Evolutionary conservation across 2,888 invertebrate genomes (phyloP).

Genomic region (Erebia ligea): DNA sequence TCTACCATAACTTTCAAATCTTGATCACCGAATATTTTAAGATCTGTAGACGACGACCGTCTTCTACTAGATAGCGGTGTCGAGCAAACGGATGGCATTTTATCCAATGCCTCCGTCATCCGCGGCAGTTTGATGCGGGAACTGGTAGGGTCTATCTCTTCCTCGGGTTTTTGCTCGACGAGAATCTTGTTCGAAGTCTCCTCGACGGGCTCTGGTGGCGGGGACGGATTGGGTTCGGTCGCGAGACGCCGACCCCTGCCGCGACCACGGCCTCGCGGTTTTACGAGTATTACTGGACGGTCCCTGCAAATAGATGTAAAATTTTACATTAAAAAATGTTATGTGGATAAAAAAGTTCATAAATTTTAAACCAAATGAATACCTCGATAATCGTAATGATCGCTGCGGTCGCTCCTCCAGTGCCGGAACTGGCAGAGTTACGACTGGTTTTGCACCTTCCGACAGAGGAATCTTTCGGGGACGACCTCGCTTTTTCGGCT

Average conservation of each 20-base stretch:
- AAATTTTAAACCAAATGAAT: slow-evolving; percentile 36
- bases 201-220: slow-evolving; percentile 47
- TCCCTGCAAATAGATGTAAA: slow-evolving; percentile 57
- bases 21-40: slow-evolving; percentile 50
- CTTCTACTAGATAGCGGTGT: slow-evolving; percentile 68
- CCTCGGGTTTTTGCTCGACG: slow-evolving; percentile 45
- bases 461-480: slow-evolving; percentile 73
- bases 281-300: slow-evolving; percentile 65
- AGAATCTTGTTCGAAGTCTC: slow-evolving; percentile 50
- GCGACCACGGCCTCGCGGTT: slow-evolving; percentile 68
- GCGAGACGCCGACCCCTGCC: slow-evolving; percentile 61
- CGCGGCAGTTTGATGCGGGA: slow-evolving; percentile 76
- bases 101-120: slow-evolving; percentile 75
- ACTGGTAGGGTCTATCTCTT: slow-evolving; percentile 70
- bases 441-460: slow-evolving; percentile 60
- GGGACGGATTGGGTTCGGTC: slow-evolving; percentile 46
- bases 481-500: slow-evolving; percentile 76
- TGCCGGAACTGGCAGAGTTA: slow-evolving; percentile 65
- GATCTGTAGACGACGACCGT: slow-evolving; percentile 51
- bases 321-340: background rate
- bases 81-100: slow-evolving; percentile 63
- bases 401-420: slow-evolving; percentile 77
- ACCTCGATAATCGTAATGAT: slow-evolving; percentile 75
- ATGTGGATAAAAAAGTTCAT: background rate
- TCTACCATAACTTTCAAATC: slow-evolving; percentile 56